Percentiles rank a stretch among this genome's conserved stretches.
phyloP scores from a whole-genome alignment of 1,140 invertebrate genomes.

The Drosophila busckii region DNA sequence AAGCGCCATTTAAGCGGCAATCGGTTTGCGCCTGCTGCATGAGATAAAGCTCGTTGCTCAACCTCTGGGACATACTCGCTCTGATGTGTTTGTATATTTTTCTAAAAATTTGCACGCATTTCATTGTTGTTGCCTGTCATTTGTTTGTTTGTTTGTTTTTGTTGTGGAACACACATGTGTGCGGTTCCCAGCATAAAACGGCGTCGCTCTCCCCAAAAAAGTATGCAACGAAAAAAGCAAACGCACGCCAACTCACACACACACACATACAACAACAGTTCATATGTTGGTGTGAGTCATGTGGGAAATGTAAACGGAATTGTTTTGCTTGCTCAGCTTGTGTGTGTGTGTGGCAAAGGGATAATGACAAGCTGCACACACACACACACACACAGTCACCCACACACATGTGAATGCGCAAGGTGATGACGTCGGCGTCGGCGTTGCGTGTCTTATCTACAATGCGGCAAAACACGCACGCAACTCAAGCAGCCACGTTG shows the following conservation, averaged over 20 bases:
- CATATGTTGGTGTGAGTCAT: constrained; percentile 28
- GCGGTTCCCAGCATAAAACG: constrained; percentile 55
- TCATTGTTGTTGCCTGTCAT: constrained; percentile 46
- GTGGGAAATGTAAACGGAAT: constrained; percentile 76
- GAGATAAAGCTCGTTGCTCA: constrained; percentile 50
- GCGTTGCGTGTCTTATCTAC: constrained; percentile 71
- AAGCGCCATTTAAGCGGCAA: constrained; percentile 64
- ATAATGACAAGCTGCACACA: constrained; percentile 61
- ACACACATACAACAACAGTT: neutral
- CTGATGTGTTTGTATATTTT: constrained; percentile 67
- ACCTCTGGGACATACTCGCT: neutral
- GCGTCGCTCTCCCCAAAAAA: constrained; percentile 50
- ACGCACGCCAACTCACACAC: constrained; percentile 44
- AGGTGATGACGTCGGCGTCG: constrained; percentile 43
- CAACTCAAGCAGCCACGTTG: constrained; percentile 57
- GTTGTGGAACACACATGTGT: constrained; percentile 66
- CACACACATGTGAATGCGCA: constrained; percentile 1
- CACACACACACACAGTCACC: constrained; percentile 4
- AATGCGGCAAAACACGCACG: constrained; percentile 72
- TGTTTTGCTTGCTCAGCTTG: constrained; percentile 62
- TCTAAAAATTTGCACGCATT: constrained; percentile 76
- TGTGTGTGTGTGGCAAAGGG: constrained; percentile 55
- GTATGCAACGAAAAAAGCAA: constrained; percentile 63
- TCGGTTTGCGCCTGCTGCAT: constrained; percentile 44
- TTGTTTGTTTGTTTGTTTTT: constrained; percentile 54